These are phyloP conservation scores for Syrrhaptes paradoxus DNA, from an alignment of 2,113 vertebrate genomes.

Conservation along the genomic window DNA sequence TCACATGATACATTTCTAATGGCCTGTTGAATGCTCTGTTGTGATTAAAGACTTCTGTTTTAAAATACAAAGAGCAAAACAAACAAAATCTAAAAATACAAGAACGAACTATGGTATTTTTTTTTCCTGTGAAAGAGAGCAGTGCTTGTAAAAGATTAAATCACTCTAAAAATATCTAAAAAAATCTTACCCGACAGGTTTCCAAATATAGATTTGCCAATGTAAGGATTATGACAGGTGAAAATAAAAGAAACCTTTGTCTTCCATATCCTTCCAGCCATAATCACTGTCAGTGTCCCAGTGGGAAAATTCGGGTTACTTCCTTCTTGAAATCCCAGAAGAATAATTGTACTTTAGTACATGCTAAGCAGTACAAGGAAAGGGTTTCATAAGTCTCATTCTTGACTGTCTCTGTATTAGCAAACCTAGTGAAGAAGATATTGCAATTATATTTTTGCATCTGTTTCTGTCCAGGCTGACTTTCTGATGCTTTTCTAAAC, in stretches of 20 bases:
- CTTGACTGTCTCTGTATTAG: not conserved
- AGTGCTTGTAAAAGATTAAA: not conserved
- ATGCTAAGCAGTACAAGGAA: not conserved
- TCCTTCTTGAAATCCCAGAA: not conserved
- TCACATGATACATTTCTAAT: not conserved
- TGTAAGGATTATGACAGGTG: not conserved
- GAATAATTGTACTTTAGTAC: not conserved
- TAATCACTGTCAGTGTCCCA: not conserved
- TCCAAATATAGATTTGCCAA: not conserved
- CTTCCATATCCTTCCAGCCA: not conserved
- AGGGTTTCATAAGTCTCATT: not conserved
- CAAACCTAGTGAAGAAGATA: not conserved
- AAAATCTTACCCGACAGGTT: rapidly evolving
- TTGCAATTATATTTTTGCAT: not conserved
- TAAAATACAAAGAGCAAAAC: constrained; percentile 7
- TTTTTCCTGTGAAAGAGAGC: not conserved
- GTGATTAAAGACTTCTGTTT: not conserved
- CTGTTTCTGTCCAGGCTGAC: not conserved
- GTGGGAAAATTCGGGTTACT: not conserved
- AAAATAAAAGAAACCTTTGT: not conserved
- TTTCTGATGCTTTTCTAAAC: not conserved
- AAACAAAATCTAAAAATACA: not conserved
- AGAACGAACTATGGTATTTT: not conserved
- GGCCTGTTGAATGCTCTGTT: not conserved
- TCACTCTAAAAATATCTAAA: not conserved